Evolutionary conservation across 2,797 vertebrate genomes (phyloP), one percentile per base, ranked within the genome.

Genomic region (Argyrosomus regius): DNA sequence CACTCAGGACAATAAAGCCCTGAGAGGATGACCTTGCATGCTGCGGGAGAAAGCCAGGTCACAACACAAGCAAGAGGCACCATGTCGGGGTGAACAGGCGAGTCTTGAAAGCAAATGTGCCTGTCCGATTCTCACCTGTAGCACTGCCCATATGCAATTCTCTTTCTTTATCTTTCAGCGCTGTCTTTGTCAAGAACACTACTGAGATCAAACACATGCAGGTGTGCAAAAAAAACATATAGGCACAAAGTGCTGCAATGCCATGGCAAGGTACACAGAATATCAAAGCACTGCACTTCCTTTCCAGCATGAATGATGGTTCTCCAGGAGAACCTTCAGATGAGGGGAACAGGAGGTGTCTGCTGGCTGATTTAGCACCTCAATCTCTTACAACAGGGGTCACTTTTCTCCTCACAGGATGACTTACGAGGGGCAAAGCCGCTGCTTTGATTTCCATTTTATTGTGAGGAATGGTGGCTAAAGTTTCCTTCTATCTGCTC

Each of bases 341-440:
- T 83, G 85, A 91, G 89, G 79, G 67, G 79, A 59, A 87, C 83
- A 77, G 84, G 72, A 83, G 72, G 77, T 81, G 77, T 85, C 91
- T 86, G 85, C 76, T 56, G 83, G 82, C 90, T 91, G 93, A 96
- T 95, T 94, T 94, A 94, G 83, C 59, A 54, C 74, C 88, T 90
- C 88, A 81, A 87, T 92, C 88, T 82, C n/a, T 5, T 53, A 87
- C 82, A 82, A 83, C 62, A 81, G 78, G 70, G 84, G 91, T 85
- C 85, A 76, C 81, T 91, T 81, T 87, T 82, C 77, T 70, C 70
- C 28, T 77, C 45, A 18, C 60, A 14, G 69, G 73, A 86, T 91
- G 91, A 93, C 87, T 90, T 90, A 93, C 35, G 77, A 92, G 87
- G 82, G 82, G 76, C 71, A 78, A 24, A 56, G 76, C 31, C 52